phyloP scores from a whole-genome alignment of 2,888 invertebrate species.

The Nasonovia ribisnigri region DNA sequence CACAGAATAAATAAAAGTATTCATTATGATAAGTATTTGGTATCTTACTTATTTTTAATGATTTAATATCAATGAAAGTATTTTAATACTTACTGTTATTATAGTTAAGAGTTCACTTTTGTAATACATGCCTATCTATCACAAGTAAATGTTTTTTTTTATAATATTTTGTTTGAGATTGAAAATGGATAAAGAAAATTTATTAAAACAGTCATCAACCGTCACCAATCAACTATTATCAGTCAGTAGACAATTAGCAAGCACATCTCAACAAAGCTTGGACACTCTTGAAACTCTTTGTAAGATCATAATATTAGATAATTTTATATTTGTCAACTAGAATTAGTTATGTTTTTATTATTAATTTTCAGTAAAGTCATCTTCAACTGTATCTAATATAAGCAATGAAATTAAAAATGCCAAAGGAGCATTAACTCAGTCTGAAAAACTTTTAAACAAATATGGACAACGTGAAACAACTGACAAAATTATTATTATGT shows the following conservation, averaged over 20 bases:
- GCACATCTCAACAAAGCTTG: conserved; percentile 89
- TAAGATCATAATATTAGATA: conserved; percentile 68
- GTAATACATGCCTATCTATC: too few relatives aligned
- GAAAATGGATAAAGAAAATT: conserved; percentile 77
- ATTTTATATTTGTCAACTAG: neutral
- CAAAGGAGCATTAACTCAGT: conserved; percentile 88
- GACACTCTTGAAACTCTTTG: conserved; percentile 84
- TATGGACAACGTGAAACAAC: conserved; percentile 95
- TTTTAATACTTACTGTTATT: neutral
- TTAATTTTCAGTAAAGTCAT: conserved; percentile 72
- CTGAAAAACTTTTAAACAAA: conserved; percentile 91
- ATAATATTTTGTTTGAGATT: conserved; percentile 68
- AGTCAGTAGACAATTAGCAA: conserved; percentile 87
- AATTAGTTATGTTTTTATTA: neutral
- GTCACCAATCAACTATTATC: conserved; percentile 88
- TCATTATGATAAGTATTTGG: neutral
- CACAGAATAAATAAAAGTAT: neutral
- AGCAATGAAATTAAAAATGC: conserved; percentile 87
- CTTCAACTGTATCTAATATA: conserved; percentile 75
- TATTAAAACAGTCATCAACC: conserved; percentile 80
- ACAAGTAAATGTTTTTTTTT: neutral
- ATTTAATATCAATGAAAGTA: neutral
- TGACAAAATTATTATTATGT: conserved; percentile 89
- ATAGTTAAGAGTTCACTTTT: neutral
- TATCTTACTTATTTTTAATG: neutral